Evolutionary conservation across 2,888 invertebrate species (phyloP).

Genomic region (Hypomecis punctinalis): DNA sequence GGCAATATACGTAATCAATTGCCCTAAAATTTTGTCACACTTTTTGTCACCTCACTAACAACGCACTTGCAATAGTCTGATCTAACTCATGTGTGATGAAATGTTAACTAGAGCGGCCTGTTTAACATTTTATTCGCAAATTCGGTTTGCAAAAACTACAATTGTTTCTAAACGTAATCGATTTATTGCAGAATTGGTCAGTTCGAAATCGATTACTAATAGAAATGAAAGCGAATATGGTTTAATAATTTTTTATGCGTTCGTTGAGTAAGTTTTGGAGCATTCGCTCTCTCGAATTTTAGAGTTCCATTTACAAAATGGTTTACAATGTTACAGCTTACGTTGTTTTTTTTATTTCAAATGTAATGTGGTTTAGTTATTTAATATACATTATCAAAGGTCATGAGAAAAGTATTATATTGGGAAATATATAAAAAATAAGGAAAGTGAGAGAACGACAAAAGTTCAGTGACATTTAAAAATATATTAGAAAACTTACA

Average conservation of each 20-base stretch:
- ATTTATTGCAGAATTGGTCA: conserved; percentile 47
- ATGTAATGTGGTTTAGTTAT: no score
- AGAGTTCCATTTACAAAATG: no score
- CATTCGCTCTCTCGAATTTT: background rate
- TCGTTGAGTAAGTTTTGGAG: conserved; percentile 8
- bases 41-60: conserved; percentile 19
- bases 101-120: conserved; percentile 30
- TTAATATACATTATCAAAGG: no score
- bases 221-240: conserved; percentile 36
- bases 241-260: conserved; percentile 13
- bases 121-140: conserved; percentile 43
- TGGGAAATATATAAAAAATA: no score
- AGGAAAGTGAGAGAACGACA: no score
- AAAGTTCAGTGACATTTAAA: no score
- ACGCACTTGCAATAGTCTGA: conserved; percentile 24
- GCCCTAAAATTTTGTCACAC: conserved; percentile 14
- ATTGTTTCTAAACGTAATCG: conserved; percentile 52
- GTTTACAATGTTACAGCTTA: no score
- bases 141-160: conserved; percentile 49
- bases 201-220: conserved; percentile 42
- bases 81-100: conserved; percentile 36
- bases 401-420: no score
- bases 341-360: no score
- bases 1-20: conserved; percentile 9
- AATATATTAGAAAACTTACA: no score